Percentiles rank a stretch among this genome's conserved stretches.
Conservation (phyloP, 1,140 invertebrate genomes). For the Drosophila mayri region DNA sequence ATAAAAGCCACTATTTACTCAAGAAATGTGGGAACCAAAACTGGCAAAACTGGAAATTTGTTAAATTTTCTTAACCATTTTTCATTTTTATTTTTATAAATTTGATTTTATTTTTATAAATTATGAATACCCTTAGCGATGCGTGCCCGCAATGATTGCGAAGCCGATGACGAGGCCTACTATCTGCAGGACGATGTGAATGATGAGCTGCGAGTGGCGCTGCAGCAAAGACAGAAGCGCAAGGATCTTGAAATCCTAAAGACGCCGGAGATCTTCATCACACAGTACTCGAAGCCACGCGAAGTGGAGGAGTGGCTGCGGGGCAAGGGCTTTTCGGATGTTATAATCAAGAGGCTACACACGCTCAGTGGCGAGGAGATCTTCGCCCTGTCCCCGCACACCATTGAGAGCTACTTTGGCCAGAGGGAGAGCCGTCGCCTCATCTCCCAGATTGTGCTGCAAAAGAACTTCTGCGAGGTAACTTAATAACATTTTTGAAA, state of each 20-base stretch:
- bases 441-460: conserved; percentile 90
- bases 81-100: not conserved
- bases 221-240: conserved; percentile 86
- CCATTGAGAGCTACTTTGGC: conserved; percentile 90
- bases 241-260: conserved; percentile 88
- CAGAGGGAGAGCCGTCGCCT: conserved; percentile 90
- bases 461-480: conserved; percentile 92
- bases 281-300: conserved; percentile 87
- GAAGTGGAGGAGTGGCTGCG: conserved; percentile 92
- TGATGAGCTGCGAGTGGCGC: conserved; percentile 89
- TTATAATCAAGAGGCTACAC: conserved; percentile 88
- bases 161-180: conserved; percentile 61
- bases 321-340: conserved; percentile 90
- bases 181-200: conserved; percentile 86
- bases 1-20: conserved; percentile 3
- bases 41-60: no score
- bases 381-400: conserved; percentile 88
- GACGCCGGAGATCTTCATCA: conserved; percentile 90
- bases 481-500: conserved; percentile 57
- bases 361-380: conserved; percentile 89
- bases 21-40: not conserved
- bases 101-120: no score
- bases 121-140: conserved; percentile 40
- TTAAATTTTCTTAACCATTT: not conserved
- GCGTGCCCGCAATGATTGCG: conserved; percentile 73